Evolutionary conservation across 1,140 invertebrate genomes (phyloP).

Genomic region (Cydia pomonella): DNA sequence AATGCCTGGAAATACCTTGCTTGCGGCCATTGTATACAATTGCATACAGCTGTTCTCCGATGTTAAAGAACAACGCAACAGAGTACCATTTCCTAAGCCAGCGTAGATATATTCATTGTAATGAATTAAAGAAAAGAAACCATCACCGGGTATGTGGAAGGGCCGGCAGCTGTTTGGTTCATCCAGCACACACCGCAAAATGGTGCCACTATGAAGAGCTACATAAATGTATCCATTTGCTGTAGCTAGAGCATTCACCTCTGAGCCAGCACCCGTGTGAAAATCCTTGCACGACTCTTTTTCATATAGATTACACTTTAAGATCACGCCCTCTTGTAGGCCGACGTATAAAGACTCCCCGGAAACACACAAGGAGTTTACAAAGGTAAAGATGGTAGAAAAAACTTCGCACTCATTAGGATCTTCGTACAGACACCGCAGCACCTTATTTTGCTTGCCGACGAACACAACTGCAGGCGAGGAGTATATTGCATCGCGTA

Average conservation of each 20-base stretch:
- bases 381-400: not conserved
- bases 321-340: not conserved
- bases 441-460: not conserved
- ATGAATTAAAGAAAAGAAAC: not conserved
- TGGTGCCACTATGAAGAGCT: not conserved
- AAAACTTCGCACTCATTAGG: not conserved
- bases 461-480: not conserved
- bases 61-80: not conserved
- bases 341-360: not conserved
- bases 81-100: not conserved
- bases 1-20: too few relatives aligned
- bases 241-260: not conserved
- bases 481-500: not conserved
- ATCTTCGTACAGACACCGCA: not conserved
- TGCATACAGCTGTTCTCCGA: not conserved
- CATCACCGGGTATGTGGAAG: not conserved
- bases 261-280: not conserved
- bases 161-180: not conserved
- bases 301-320: not conserved
- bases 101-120: not conserved
- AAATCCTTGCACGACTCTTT: not conserved
- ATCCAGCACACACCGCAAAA: not conserved
- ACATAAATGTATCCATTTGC: not conserved
- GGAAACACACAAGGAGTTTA: not conserved
- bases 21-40: not conserved